Conservation (phyloP, 2,797 vertebrate species). For the Eutrigla gurnardus region DNA sequence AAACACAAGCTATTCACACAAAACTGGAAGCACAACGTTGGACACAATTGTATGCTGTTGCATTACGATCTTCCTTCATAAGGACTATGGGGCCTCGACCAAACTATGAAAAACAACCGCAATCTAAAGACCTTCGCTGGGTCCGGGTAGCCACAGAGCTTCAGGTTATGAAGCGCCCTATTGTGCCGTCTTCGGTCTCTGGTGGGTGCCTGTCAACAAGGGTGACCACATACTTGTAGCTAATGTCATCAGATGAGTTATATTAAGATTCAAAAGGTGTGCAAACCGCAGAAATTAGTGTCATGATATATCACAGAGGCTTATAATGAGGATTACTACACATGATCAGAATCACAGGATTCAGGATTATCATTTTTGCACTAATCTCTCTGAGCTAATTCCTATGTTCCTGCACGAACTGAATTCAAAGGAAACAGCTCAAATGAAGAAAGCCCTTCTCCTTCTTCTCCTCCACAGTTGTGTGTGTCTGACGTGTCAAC, state of each 20-base stretch:
- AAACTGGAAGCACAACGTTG: not conserved
- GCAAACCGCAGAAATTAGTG: not conserved
- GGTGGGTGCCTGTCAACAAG: too few species aligned
- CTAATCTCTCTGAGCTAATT: not conserved
- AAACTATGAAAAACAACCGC: not conserved
- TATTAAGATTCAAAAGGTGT: not conserved
- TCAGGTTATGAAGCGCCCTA: not conserved
- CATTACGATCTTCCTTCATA: not conserved
- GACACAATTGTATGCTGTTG: not conserved
- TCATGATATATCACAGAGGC: too few species aligned
- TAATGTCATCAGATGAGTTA: not conserved
- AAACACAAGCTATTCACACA: not conserved
- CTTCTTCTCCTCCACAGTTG: not conserved
- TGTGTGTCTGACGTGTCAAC: conserved; percentile 56
- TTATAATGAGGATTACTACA: not conserved
- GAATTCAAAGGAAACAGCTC: conserved; percentile 6
- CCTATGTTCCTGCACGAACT: not conserved
- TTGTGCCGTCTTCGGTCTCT: too few species aligned
- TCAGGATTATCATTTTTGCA: not conserved
- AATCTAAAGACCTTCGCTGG: not conserved
- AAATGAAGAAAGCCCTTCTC: not conserved
- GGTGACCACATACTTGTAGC: not conserved
- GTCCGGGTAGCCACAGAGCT: not conserved
- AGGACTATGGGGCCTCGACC: too few species aligned
- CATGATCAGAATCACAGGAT: not conserved